Evolutionary conservation across 2,113 vertebrate genomes (phyloP).

Genomic region (Pholis gunnellus): DNA sequence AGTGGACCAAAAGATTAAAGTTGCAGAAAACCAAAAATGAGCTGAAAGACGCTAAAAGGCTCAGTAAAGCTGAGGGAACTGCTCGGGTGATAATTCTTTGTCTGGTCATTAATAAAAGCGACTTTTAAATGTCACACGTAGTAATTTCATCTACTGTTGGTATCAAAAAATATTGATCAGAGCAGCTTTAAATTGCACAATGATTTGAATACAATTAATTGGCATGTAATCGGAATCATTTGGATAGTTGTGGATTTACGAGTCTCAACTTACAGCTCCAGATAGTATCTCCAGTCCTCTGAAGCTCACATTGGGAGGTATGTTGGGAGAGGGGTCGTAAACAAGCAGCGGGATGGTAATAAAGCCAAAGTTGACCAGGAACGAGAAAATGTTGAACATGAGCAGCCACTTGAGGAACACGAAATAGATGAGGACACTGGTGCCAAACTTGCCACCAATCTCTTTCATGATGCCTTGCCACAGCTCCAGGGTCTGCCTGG

Average conservation of each 20-base stretch:
- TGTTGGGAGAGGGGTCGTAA: constrained; percentile 53
- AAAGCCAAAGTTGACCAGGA: constrained; percentile 94
- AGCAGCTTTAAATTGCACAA: background rate
- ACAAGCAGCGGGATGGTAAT: constrained; percentile 90
- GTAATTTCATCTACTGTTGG: background rate
- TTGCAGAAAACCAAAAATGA: background rate
- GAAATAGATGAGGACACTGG: constrained; percentile 94
- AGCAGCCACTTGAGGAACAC: constrained; percentile 94
- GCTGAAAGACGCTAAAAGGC: background rate
- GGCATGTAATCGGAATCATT: background rate
- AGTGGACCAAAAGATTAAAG: background rate
- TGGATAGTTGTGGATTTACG: background rate
- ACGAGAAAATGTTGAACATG: constrained; percentile 92
- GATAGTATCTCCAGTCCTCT: constrained; percentile 91
- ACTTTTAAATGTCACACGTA: background rate
- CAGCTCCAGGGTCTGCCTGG: constrained; percentile 74
- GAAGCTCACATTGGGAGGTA: constrained; percentile 82
- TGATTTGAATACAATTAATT: background rate
- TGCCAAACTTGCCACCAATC: constrained; percentile 92
- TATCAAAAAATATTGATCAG: background rate
- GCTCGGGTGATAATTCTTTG: background rate
- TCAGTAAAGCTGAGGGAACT: background rate
- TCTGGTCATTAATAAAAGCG: background rate
- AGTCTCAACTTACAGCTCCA: constrained; percentile 88
- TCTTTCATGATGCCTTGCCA: constrained; percentile 91